Base-by-base conservation (phyloP, 1,140 invertebrate genomes). In the Dermatophagoides farinae region DNA sequence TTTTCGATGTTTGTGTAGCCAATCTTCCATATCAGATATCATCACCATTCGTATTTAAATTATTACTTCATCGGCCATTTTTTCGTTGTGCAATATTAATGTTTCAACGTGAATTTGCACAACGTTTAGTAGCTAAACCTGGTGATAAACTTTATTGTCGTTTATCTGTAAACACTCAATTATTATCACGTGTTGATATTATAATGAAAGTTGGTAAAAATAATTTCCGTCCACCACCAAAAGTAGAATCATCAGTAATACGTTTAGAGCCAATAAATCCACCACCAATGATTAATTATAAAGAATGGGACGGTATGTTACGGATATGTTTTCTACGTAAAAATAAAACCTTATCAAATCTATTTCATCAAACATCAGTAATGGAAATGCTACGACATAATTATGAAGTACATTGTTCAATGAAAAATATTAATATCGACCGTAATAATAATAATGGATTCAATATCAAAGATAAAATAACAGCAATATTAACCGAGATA, bases 31-130 rank as follows among this genome's bases (percentile, higher is more conserved):
- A 98, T 72, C 90, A 78, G 78, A 98, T 98, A 66, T 97, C 93
- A 65, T 98, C 95, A 1, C 93, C 95, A 1, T 79, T 99, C 67
- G 85, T 98, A 1, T 98, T 97, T 68, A 97, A 97, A 75, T 72
- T 99, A 47, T 75, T 99, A 14, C 74, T 95, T n/a, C 93, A 98
- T 70, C 78, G 79, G 67, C 80, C 77, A 43, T 74, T 79, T 37
- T 77, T 77, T 69, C 81, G 93, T 66, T 97, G 89, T 78, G 95
- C 96, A 20, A 80, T 99, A 4, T 75, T 99, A 2, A 98, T 99
- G 95, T 96, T 99, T 70, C 96, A 99, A 76, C 78, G 86, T 71
- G 96, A 99, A 77, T 99, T 99, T 78, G 95, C 95, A 16, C 85
- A 97, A 68, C 77, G 96, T 71, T 75, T 99, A 60, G 88, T 96